Base-by-base conservation (phyloP, 2,113 vertebrate species). In the Salvelinus sp. region DNA sequence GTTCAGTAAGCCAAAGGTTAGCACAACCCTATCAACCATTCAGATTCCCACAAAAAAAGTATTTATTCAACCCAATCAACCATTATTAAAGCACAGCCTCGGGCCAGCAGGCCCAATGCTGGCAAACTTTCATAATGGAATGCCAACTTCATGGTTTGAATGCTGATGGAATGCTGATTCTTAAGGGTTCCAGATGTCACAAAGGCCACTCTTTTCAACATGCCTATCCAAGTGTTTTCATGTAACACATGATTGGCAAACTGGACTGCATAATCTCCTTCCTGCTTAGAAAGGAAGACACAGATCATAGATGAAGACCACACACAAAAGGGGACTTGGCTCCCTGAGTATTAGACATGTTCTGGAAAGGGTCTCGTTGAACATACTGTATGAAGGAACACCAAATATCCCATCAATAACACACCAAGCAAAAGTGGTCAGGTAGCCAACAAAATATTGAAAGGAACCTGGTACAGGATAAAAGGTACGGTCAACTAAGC, bases 261-360 rank as follows among this genome's bases (percentile, higher is more conserved):
- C 81, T 98, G 97, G 54, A 97, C 96, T 0, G 97, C 97, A 0
- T 97, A 96, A 75, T 98, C 97, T n/a, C 94, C 93, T n/a, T 95
- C 91, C 97, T 94, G 86, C 68, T 12, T 14, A 63, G 20, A 80
- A 65, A 6, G 71, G 70, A 76, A 76, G 30, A 48, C 57, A 70
- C n/a, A 30, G 2, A 57, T 30, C 13, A n/a, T 5, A n/a, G 33
- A 9, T 12, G 74, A 25, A 54, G 44, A 48, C 62, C n/a, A 25
- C 62, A 25, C 62, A 25, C 62, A 64, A 13, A 44, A 57, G 54
- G 54, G 54, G 54, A 57, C 54, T 18, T 57, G 54, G 20, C 20
- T 57, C 54, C 54, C 54, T 6, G 20, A 57, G 20, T 20, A 20
- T 13, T 13, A 57, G 50, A 57, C 50, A 57, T 9, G 38, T 57